Evolutionary conservation across 1,140 invertebrate genomes (phyloP).

Genomic region (Neomicropteryx cornuta): DNA sequence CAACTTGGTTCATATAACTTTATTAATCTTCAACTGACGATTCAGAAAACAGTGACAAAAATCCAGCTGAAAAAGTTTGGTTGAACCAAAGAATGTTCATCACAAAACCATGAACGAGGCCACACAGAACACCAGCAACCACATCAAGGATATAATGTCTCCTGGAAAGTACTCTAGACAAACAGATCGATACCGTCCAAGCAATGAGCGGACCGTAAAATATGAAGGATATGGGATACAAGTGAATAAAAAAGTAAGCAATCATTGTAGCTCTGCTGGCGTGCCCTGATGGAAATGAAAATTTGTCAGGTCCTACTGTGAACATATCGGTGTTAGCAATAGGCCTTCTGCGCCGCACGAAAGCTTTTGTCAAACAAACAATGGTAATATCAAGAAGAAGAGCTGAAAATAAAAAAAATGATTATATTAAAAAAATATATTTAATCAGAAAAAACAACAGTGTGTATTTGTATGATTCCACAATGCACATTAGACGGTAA

Average conservation of each 20-base stretch:
- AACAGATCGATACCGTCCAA: conserved; percentile 63
- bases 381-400: conserved; percentile 78
- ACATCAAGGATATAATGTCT: conserved; percentile 87
- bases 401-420: conserved; percentile 46
- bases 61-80: conserved; percentile 25
- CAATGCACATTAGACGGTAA: no score
- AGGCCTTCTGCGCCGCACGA: conserved; percentile 65
- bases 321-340: conserved; percentile 52
- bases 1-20: no score
- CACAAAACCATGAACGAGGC: conserved; percentile 60
- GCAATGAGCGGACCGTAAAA: conserved; percentile 50
- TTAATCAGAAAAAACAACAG: no score
- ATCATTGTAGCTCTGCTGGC: conserved; percentile 76
- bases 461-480: no score
- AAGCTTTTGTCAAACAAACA: conserved; percentile 71
- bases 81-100: conserved; percentile 58
- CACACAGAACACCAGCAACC: conserved; percentile 59
- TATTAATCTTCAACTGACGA: no score
- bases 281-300: conserved; percentile 94
- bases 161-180: conserved; percentile 62
- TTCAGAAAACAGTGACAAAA: conserved; percentile 30
- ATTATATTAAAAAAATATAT: no score
- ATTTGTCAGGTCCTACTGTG: conserved; percentile 66
- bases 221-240: conserved; percentile 49
- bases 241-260: conserved; percentile 53